These are phyloP conservation scores for Drosophila rellima DNA, from an alignment of 2,888 invertebrate species.

Conservation along the genomic window DNA sequence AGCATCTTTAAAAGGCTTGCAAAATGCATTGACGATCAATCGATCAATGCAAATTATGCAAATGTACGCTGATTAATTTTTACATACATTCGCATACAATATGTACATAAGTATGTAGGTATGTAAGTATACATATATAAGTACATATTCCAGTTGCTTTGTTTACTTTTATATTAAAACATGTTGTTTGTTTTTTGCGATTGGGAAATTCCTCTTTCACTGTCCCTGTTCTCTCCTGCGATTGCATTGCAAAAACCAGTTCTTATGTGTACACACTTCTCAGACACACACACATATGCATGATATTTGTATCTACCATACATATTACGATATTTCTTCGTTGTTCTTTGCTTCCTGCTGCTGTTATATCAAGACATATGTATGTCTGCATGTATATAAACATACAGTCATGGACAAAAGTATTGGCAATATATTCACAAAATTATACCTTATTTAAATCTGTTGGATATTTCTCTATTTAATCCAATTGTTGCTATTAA, in stretches of 20 bases:
- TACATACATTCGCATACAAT: slow-evolving; percentile 2
- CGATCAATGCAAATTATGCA: slow-evolving; percentile 46
- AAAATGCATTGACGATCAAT: slow-evolving; percentile 6
- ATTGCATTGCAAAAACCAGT: slow-evolving; percentile 53
- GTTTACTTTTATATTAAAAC: slow-evolving; percentile 19
- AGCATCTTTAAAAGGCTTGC: slow-evolving; percentile 1
- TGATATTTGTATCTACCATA: slow-evolving; percentile 18
- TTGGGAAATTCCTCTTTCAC: slow-evolving; percentile 17
- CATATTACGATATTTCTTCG: slow-evolving; percentile 51
- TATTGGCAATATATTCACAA: neutral
- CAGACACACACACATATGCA: neutral
- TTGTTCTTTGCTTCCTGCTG: slow-evolving; percentile 54
- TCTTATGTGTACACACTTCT: slow-evolving; percentile 26
- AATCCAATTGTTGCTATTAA: no score
- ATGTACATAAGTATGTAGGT: neutral
- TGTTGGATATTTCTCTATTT: no score
- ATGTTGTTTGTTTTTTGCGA: slow-evolving; percentile 11
- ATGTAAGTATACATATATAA: slow-evolving; percentile 10
- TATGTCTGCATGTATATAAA: no score
- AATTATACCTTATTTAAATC: no score
- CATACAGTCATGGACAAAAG: neutral
- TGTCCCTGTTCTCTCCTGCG: slow-evolving; percentile 33
- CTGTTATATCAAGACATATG: slow-evolving; percentile 13
- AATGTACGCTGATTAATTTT: slow-evolving; percentile 37
- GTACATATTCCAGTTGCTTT: slow-evolving; percentile 12